phyloP scores from a whole-genome alignment of 2,888 invertebrate species.

The Lampropteryx suffumata region DNA sequence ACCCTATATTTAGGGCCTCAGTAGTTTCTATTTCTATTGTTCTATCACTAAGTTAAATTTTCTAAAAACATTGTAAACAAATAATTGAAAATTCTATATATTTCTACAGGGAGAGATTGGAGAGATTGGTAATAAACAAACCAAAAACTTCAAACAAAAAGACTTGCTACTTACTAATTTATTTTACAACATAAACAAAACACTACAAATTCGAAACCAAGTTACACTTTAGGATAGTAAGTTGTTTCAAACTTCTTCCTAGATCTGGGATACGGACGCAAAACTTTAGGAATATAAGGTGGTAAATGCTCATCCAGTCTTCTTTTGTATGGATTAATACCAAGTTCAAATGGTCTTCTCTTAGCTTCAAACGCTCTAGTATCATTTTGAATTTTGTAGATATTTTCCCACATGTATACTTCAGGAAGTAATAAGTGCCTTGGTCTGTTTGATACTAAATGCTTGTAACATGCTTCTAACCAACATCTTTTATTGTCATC shows the following conservation, averaged over 20 bases:
- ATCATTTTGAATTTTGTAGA: constrained; percentile 89
- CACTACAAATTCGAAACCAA: constrained; percentile 14
- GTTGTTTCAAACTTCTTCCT: constrained; percentile 85
- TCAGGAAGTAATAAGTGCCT: constrained; percentile 85
- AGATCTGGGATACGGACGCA: constrained; percentile 84
- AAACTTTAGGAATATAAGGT: constrained; percentile 86
- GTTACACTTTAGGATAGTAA: constrained; percentile 84
- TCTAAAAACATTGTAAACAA: no score
- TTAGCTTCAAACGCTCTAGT: constrained; percentile 87
- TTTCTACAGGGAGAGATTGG: no score
- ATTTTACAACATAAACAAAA: neutral
- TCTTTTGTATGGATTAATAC: constrained; percentile 83
- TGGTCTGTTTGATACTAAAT: constrained; percentile 86
- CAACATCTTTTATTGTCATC: constrained; percentile 87
- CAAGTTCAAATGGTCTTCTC: constrained; percentile 87
- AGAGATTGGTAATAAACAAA: no score
- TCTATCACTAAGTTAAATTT: no score
- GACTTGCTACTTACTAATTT: no score
- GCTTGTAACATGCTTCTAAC: constrained; percentile 87
- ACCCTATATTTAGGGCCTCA: no score
- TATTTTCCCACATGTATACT: constrained; percentile 90
- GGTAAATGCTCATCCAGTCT: constrained; percentile 86
- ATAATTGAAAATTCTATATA: no score
- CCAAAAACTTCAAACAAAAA: no score
- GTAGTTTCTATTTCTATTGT: no score